Evolutionary conservation across 2,888 invertebrate genomes (phyloP).

Genomic region (Exephanes ischioxanthus): DNA sequence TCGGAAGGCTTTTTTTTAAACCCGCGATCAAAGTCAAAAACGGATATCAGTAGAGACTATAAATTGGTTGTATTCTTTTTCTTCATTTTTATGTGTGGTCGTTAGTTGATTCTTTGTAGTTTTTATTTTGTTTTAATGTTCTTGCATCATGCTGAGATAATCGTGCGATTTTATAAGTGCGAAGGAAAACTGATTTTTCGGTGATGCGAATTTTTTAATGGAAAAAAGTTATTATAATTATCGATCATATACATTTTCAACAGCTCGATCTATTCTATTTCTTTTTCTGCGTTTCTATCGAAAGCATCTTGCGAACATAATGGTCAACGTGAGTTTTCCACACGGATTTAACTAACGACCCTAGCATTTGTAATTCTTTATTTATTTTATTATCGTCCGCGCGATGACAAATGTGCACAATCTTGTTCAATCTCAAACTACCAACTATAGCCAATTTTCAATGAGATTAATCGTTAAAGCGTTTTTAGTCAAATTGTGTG

Average conservation of each 20-base stretch:
- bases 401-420: constrained; percentile 31
- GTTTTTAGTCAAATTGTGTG: constrained; percentile 46
- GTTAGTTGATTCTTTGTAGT: constrained; percentile 30
- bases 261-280: constrained; percentile 25
- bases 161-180: constrained; percentile 41
- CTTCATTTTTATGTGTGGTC: constrained; percentile 20
- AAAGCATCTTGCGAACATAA: constrained; percentile 5
- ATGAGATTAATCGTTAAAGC: constrained; percentile 46
- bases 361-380: constrained; percentile 25
- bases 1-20: constrained; percentile 17
- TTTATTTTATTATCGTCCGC: constrained; percentile 7
- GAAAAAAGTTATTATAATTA: constrained; percentile 24
- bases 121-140: constrained; percentile 12
- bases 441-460: constrained; percentile 50
- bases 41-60: constrained; percentile 30
- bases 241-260: constrained; percentile 32
- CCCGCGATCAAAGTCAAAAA: constrained; percentile 27
- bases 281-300: neutral
- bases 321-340: constrained; percentile 30
- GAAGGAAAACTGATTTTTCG: constrained; percentile 44
- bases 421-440: constrained; percentile 12
- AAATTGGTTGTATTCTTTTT: constrained; percentile 15
- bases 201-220: constrained; percentile 28
- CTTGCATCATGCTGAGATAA: constrained; percentile 17
- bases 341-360: constrained; percentile 41